phyloP scores from a whole-genome alignment of 2,113 vertebrate species.

The Campylorhamphus procurvoides region DNA sequence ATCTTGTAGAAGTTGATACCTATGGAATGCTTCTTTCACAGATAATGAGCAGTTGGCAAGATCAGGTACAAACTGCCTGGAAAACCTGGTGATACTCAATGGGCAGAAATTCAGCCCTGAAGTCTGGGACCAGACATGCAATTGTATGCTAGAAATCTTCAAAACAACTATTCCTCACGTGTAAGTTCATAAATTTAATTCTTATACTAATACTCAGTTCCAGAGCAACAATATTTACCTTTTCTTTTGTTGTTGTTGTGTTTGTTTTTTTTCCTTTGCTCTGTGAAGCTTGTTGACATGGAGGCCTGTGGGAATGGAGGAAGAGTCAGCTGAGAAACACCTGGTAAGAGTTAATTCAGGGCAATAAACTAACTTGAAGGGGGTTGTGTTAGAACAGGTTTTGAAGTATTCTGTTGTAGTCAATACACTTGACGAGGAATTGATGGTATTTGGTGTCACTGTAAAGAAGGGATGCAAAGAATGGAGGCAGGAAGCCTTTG shows the following conservation, averaged over 20 bases:
- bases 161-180: conserved; percentile 90
- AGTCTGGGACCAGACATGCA: conserved; percentile 94
- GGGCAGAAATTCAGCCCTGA: conserved; percentile 94
- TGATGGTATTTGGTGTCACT: neutral
- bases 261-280: neutral
- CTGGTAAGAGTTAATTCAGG: conserved; percentile 77
- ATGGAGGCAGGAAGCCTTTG: neutral
- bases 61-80: conserved; percentile 96
- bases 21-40: conserved; percentile 54
- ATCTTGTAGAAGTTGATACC: neutral
- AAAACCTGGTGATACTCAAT: conserved; percentile 96
- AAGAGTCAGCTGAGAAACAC: conserved; percentile 88
- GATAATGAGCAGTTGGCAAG: conserved; percentile 97
- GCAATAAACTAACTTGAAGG: neutral
- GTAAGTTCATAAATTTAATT: conserved; percentile 68
- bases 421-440: neutral
- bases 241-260: neutral
- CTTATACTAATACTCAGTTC: neutral
- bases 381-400: neutral
- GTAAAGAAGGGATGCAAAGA: neutral
- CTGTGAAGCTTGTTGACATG: conserved; percentile 89
- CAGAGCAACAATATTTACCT: neutral
- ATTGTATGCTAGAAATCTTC: conserved; percentile 97
- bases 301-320: conserved; percentile 91
- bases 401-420: neutral